phyloP scores from a whole-genome alignment of 2,797 vertebrate genomes.

The Hybognathus amarus region DNA sequence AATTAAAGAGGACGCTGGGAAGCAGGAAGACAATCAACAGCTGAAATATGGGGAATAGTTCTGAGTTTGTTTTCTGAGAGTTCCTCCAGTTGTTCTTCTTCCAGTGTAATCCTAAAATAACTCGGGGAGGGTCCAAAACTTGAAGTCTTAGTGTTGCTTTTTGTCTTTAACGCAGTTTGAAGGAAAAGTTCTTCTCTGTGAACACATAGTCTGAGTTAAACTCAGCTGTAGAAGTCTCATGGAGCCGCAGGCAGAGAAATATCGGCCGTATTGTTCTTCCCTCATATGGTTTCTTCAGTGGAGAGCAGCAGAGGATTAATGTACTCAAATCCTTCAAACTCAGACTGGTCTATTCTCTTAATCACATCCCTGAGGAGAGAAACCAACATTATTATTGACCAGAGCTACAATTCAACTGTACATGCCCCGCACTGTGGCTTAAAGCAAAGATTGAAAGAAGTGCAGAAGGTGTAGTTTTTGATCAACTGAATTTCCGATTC shows the following conservation, averaged over 20 bases:
- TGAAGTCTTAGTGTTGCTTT: constrained; percentile 31
- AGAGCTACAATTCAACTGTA: constrained; percentile 3
- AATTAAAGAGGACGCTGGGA: constrained; percentile 58
- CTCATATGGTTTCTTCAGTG: constrained; percentile 94
- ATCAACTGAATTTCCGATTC: background rate
- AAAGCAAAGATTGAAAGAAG: background rate
- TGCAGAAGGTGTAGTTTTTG: background rate
- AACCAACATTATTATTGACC: constrained; percentile 34
- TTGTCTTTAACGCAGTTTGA: constrained; percentile 24
- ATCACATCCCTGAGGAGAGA: constrained; percentile 87
- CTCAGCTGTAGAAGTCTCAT: constrained; percentile 41
- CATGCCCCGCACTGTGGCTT: constrained; percentile 3
- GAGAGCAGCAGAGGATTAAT: constrained; percentile 96
- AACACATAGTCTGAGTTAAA: constrained; percentile 45
- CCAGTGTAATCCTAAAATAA: constrained; percentile 32
- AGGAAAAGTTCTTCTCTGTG: constrained; percentile 24
- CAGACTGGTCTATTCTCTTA: constrained; percentile 98
- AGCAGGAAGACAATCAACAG: constrained; percentile 73
- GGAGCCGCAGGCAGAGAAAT: constrained; percentile 39
- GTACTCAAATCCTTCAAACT: constrained; percentile 98
- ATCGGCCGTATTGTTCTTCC: constrained; percentile 51
- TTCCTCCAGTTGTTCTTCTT: constrained; percentile 28
- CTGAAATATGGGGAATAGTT: constrained; percentile 45
- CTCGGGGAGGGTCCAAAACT: background rate
- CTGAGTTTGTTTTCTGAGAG: constrained; percentile 21